Conservation (phyloP, 2,113 vertebrate genomes). For the Dendrocopos noguchii region DNA sequence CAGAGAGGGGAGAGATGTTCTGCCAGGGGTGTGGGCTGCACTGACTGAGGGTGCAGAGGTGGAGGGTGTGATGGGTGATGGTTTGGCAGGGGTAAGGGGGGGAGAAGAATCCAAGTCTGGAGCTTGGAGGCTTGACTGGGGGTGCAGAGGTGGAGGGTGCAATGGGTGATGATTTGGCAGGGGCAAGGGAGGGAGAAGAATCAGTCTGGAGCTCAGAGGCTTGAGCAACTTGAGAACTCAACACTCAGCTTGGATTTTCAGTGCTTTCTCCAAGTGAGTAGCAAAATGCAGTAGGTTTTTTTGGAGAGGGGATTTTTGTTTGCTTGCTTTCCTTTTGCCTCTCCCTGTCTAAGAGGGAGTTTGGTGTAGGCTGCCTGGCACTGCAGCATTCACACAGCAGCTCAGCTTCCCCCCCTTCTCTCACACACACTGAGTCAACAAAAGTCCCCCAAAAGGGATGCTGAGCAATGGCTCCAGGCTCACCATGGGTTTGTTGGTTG, state of each 20-base stretch:
- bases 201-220: background rate
- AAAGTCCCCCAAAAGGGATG: background rate
- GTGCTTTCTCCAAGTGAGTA: background rate
- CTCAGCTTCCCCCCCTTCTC: background rate
- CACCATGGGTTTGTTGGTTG: background rate
- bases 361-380: background rate
- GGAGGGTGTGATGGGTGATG: background rate
- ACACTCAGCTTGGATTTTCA: background rate
- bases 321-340: background rate
- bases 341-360: rapidly evolving
- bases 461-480: background rate
- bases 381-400: background rate
- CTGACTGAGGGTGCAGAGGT: background rate
- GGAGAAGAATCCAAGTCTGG: no score
- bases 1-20: background rate
- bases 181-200: background rate
- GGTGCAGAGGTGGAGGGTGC: background rate
- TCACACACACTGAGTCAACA: background rate
- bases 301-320: background rate
- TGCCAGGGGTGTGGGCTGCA: background rate
- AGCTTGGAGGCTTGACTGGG: background rate
- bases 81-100: background rate
- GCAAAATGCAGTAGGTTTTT: rapidly evolving
- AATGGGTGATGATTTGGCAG: background rate
- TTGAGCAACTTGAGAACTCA: background rate